Conservation (phyloP, 2,888 invertebrate species). For the Orthosia gothica region DNA sequence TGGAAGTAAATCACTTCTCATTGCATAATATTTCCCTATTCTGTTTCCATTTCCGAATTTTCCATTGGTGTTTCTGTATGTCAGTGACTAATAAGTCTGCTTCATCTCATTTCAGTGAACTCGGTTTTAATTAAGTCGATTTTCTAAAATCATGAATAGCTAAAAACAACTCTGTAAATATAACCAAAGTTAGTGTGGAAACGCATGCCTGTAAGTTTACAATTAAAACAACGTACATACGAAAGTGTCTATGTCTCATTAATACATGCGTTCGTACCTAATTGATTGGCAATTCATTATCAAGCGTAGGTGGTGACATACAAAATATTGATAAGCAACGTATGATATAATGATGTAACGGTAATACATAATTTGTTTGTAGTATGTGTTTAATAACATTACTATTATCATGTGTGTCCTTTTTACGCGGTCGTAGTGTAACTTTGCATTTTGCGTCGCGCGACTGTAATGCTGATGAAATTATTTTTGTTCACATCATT, state of each 20-base stretch:
- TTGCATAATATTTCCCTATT: background rate
- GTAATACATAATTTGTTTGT: constrained; percentile 25
- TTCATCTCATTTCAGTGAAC: constrained; percentile 15
- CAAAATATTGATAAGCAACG: constrained; percentile 40
- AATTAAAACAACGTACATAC: background rate
- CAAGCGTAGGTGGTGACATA: constrained; percentile 49
- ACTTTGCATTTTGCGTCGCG: constrained; percentile 62
- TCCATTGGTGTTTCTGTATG: background rate
- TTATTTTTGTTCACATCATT: constrained; percentile 22
- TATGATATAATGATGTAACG: constrained; percentile 8
- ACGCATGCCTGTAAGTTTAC: background rate
- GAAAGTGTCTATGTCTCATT: background rate
- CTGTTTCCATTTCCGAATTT: constrained; percentile 9
- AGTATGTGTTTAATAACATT: constrained; percentile 33
- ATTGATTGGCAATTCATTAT: constrained; percentile 15
- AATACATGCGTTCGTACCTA: background rate
- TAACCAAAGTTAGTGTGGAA: background rate
- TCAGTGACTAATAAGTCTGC: background rate
- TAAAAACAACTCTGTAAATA: background rate
- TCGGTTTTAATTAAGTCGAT: background rate
- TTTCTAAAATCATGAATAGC: background rate
- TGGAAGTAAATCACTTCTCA: background rate
- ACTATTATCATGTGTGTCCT: constrained; percentile 37
- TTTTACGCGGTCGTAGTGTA: constrained; percentile 61
- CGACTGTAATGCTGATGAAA: constrained; percentile 45